These are phyloP conservation scores for Ctenoplectra terminalis DNA, from an alignment of 1,140 invertebrate genomes.

Conservation along the genomic window DNA sequence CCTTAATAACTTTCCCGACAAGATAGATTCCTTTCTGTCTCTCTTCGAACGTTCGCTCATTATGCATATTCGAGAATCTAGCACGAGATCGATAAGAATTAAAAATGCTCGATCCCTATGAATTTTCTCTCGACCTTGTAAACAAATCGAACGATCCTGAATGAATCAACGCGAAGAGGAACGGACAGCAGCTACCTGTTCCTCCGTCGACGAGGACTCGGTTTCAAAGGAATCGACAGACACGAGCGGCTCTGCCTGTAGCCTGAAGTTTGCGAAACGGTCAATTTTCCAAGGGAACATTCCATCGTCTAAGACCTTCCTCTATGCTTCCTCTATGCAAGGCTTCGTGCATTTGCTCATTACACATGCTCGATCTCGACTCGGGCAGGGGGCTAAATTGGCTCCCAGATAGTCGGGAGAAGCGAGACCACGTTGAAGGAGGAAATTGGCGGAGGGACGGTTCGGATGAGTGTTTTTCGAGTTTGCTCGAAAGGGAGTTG, in stretches of 20 bases:
- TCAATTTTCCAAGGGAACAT: conserved; percentile 33
- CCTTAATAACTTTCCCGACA: conserved; percentile 62
- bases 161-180: neutral
- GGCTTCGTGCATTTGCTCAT: conserved; percentile 28
- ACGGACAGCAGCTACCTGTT: neutral
- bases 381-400: conserved; percentile 12
- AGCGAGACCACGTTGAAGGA: conserved; percentile 14
- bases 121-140: conserved; percentile 10
- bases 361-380: conserved; percentile 18
- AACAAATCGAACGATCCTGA: neutral
- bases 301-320: conserved; percentile 9
- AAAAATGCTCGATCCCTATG: too few species aligned
- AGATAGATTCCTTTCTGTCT: conserved; percentile 63
- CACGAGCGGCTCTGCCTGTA: neutral
- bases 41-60: conserved; percentile 5
- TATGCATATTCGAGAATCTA: conserved; percentile 46
- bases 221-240: neutral
- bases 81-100: too few species aligned
- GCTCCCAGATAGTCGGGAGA: conserved; percentile 14
- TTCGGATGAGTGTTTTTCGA: conserved; percentile 4
- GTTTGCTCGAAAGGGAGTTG: conserved; percentile 11
- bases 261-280: conserved; percentile 27
- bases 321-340: neutral
- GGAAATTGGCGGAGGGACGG: conserved; percentile 19
- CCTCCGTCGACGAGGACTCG: too few species aligned